These are phyloP conservation scores for Chrysolina americana DNA, from an alignment of 2,888 invertebrate species.

Conservation along the genomic window DNA sequence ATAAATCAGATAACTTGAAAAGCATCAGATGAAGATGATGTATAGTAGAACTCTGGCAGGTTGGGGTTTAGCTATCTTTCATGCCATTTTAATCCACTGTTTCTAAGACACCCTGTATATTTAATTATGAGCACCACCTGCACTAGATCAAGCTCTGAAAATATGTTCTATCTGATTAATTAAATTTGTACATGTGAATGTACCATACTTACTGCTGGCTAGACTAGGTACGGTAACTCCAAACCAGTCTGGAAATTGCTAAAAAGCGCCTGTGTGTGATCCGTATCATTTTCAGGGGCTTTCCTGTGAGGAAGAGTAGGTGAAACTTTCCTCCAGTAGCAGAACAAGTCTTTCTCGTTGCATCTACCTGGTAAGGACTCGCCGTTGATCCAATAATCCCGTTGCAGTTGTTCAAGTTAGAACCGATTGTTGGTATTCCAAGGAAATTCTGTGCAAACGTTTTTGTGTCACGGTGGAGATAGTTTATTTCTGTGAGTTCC, in stretches of 20 bases:
- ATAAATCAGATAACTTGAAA: too few relatives aligned
- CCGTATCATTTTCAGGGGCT: slow-evolving; percentile 4
- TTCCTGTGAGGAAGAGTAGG: slow-evolving; percentile 1
- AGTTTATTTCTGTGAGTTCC: slow-evolving; percentile 20
- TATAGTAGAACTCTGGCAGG: too few relatives aligned
- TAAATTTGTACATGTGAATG: not conserved
- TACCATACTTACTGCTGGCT: not conserved
- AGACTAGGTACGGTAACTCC: not conserved
- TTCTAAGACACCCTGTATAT: too few relatives aligned
- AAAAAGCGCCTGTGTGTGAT: slow-evolving; percentile 4
- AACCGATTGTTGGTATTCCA: slow-evolving; percentile 9
- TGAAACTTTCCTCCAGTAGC: not conserved
- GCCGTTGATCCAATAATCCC: not conserved
- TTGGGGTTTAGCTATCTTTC: too few relatives aligned
- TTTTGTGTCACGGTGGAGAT: slow-evolving; percentile 8
- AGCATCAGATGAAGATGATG: too few relatives aligned
- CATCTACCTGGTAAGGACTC: not conserved
- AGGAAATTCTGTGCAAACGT: slow-evolving; percentile 6
- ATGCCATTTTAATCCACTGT: too few relatives aligned
- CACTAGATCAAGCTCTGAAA: not conserved
- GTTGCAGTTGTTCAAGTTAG: slow-evolving; percentile 1
- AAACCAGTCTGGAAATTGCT: not conserved
- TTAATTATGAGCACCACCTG: too few relatives aligned
- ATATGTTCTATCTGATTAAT: not conserved
- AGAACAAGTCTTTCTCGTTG: not conserved